phyloP scores from a whole-genome alignment of 1,140 invertebrate genomes.

The Aphelinus atriplicis region DNA sequence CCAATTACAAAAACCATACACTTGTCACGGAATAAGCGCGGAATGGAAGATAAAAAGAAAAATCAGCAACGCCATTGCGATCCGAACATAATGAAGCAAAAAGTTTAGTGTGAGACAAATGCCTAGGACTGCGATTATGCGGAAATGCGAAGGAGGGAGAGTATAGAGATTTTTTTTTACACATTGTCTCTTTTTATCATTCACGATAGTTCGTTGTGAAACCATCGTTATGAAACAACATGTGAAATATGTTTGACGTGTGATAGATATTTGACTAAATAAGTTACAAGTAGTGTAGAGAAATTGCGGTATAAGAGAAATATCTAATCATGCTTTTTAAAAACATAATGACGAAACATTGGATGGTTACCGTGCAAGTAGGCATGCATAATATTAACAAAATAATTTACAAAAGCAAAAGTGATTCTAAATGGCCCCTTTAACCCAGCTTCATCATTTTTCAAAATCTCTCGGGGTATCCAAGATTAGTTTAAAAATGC shows the following conservation, averaged over 20 bases:
- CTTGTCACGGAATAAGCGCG: too few species aligned
- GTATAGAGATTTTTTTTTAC: constrained; percentile 28
- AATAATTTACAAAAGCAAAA: constrained; percentile 5
- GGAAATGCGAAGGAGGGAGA: constrained; percentile 40
- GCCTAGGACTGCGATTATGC: constrained; percentile 7
- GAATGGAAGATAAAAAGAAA: too few species aligned
- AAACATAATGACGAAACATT: constrained; percentile 23
- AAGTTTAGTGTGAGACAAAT: constrained; percentile 22
- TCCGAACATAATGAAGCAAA: background rate
- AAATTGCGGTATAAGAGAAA: too few species aligned
- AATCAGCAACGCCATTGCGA: too few species aligned
- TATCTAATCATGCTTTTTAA: constrained; percentile 25
- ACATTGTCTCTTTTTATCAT: background rate
- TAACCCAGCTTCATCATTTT: background rate
- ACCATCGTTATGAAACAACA: too few species aligned
- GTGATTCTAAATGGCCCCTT: background rate
- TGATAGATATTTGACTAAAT: too few species aligned
- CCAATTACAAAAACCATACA: too few species aligned
- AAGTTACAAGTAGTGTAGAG: too few species aligned
- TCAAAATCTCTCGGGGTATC: too few species aligned
- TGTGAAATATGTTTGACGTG: too few species aligned
- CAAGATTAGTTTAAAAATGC: too few species aligned
- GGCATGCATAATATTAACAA: constrained; percentile 25
- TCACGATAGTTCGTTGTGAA: background rate
- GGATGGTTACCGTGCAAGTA: constrained; percentile 24